phyloP scores from a whole-genome alignment of 2,888 invertebrate species.

The Syritta pipiens region DNA sequence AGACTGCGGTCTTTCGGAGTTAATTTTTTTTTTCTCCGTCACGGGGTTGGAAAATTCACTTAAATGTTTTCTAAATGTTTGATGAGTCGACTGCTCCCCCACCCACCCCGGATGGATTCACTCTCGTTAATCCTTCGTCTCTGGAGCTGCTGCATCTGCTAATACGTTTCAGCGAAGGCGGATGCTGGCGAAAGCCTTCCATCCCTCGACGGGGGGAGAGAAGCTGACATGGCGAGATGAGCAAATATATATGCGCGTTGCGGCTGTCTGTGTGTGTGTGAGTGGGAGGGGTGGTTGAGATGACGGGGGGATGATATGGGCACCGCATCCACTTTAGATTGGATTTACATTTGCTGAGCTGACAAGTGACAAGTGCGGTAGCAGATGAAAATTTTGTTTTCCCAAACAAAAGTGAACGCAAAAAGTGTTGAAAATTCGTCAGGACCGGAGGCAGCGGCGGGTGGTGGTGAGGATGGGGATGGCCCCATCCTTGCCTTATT shows the following conservation, averaged over 20 bases:
- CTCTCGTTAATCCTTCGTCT: conserved; percentile 28
- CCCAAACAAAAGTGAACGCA: conserved; percentile 38
- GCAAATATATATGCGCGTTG: conserved; percentile 28
- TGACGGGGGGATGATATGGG: background rate
- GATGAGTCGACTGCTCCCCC: conserved; percentile 46
- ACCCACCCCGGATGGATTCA: background rate
- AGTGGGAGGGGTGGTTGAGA: background rate
- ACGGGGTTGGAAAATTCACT: conserved; percentile 19
- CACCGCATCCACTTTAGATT: conserved; percentile 63
- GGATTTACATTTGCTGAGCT: conserved; percentile 69
- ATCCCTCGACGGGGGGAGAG: background rate
- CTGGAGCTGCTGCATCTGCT: conserved; percentile 44
- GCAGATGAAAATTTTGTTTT: conserved; percentile 65
- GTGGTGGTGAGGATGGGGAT: background rate
- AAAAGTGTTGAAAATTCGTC: conserved; percentile 53
- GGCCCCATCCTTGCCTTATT: background rate
- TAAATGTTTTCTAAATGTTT: conserved; percentile 61
- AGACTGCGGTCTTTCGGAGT: too few species aligned
- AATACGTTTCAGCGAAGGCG: conserved; percentile 1
- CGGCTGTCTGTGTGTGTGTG: background rate
- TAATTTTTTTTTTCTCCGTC: background rate
- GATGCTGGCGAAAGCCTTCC: conserved; percentile 1
- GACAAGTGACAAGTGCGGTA: conserved; percentile 69
- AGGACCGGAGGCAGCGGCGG: background rate
- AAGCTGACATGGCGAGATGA: background rate